phyloP scores from a whole-genome alignment of 2,797 vertebrate genomes.

The Poeciliopsis infans region DNA sequence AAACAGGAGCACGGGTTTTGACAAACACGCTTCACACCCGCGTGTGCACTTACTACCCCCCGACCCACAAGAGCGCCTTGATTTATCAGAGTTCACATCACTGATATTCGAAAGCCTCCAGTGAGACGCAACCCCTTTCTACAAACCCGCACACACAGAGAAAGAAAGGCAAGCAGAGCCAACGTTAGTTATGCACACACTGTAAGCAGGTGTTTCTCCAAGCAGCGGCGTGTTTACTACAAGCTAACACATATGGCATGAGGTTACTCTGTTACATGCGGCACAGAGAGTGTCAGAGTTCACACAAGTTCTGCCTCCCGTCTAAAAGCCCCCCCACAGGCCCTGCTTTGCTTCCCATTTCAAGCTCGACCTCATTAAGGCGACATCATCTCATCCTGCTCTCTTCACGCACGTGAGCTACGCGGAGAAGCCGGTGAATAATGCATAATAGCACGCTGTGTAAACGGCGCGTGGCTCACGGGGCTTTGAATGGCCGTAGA shows the following conservation, averaged over 20 bases:
- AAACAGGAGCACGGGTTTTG: slow-evolving; percentile 73
- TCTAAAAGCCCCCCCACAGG: slow-evolving; percentile 17
- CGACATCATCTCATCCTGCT: slow-evolving; percentile 63
- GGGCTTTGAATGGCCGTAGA: slow-evolving; percentile 68
- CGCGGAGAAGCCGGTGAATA: slow-evolving; percentile 71
- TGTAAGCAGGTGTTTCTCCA: slow-evolving; percentile 39
- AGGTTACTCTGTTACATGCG: slow-evolving; percentile 53
- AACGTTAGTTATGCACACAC: slow-evolving; percentile 30
- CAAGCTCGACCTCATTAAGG: slow-evolving; percentile 78
- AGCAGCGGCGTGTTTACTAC: slow-evolving; percentile 63
- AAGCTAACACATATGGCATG: slow-evolving; percentile 32
- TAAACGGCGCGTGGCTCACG: slow-evolving; percentile 66
- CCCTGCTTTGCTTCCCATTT: slow-evolving; percentile 38
- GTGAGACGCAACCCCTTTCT: slow-evolving; percentile 57
- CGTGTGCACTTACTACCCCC: slow-evolving; percentile 32
- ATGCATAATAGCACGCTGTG: slow-evolving; percentile 71
- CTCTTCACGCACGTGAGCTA: slow-evolving; percentile 10
- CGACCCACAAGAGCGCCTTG: slow-evolving; percentile 52
- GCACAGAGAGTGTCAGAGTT: slow-evolving; percentile 26
- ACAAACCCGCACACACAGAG: slow-evolving; percentile 17
- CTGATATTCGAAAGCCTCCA: slow-evolving; percentile 69
- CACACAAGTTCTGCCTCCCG: slow-evolving; percentile 16
- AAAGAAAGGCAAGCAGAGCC: slow-evolving; percentile 12
- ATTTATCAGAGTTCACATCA: slow-evolving; percentile 70
- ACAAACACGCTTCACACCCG: slow-evolving; percentile 71